phyloP scores from a whole-genome alignment of 1,140 invertebrate genomes.

The Portunus trituberculatus region DNA sequence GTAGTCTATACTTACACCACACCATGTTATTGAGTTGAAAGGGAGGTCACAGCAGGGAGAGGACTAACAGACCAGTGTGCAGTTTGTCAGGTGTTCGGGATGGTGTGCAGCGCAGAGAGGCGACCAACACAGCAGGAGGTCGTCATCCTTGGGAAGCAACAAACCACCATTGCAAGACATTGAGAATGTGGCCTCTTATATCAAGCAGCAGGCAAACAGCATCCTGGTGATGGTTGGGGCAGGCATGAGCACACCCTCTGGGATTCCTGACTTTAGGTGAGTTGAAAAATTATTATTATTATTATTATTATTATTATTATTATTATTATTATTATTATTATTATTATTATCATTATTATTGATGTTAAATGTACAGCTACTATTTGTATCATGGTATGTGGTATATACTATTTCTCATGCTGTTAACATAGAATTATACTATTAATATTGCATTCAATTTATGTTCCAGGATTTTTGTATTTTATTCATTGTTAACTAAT shows the following conservation, averaged over 20 bases:
- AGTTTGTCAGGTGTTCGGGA: neutral
- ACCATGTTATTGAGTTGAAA: too few relatives aligned
- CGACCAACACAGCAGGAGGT: neutral
- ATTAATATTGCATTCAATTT: too few relatives aligned
- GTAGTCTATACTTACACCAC: too few relatives aligned
- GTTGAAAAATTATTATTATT: too few relatives aligned
- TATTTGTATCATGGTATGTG: too few relatives aligned
- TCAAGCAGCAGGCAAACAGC: conserved; percentile 88
- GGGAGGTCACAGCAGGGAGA: too few relatives aligned
- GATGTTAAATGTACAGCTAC: too few relatives aligned
- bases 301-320: too few relatives aligned
- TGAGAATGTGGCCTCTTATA: conserved; percentile 87
- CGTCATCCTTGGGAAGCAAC: neutral
- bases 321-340: too few relatives aligned
- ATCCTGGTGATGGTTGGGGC: conserved; percentile 96
- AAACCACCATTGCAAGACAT: neutral
- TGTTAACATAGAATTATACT: too few relatives aligned
- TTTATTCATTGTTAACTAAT: neutral
- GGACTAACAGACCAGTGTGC: neutral
- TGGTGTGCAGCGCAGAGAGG: neutral
- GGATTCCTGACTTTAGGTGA: conserved; percentile 94
- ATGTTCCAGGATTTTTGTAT: neutral
- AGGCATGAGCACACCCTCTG: conserved; percentile 91
- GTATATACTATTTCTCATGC: too few relatives aligned
- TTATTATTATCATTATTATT: too few relatives aligned